Base-by-base conservation (phyloP, 2,888 invertebrate species). In the Leptura quadrifasciata region DNA sequence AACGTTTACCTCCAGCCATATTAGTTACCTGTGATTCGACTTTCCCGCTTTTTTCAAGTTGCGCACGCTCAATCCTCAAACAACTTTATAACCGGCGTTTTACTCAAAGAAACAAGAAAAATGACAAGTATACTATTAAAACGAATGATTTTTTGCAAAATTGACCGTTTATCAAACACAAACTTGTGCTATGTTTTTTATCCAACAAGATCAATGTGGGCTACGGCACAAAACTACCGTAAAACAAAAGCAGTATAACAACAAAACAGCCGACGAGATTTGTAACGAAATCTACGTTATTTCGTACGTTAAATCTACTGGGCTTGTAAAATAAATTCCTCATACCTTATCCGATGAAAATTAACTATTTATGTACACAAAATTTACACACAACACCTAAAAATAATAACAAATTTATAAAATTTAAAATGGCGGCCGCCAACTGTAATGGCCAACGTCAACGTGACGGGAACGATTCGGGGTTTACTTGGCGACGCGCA, bases 401-500 rank as follows among this genome's bases (percentile, higher is more conserved):
- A 84, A 85, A 82, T 84, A 82, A 80, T 81, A 83, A 85, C 83
- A 84, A 85, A 83, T 84, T 83, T 83, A 83, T 83, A 84, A 85
- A 86, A 85, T 85, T 83, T 86, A 87, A 87, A 88, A 88, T 88
- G 88, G 88, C 88, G 87, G 86, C 85, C 84, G 83, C 81, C 81
- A 81, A 84, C 79, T 84, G 79, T 81, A 85, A 83, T 84, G 84
- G 85, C 81, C 86, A 89, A 90, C 91, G 91, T 91, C 91, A 91
- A 91, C 91, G 91, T 91, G 90, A 90, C 89, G 90, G 89, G 88
- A 91, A 76, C 74, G 78, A 76, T 79, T 79, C 83, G 84, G 93
- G 94, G 93, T 93, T 92, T 93, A 93, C 93, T 93, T 91, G 93
- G 92, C 92, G 93, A 94, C 94, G 94, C 94, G 93, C 93, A 94